Evolutionary conservation across 2,888 invertebrate species (phyloP), one percentile per base, ranked within the genome.

Genomic region (Drosophila suboccidentalis): DNA sequence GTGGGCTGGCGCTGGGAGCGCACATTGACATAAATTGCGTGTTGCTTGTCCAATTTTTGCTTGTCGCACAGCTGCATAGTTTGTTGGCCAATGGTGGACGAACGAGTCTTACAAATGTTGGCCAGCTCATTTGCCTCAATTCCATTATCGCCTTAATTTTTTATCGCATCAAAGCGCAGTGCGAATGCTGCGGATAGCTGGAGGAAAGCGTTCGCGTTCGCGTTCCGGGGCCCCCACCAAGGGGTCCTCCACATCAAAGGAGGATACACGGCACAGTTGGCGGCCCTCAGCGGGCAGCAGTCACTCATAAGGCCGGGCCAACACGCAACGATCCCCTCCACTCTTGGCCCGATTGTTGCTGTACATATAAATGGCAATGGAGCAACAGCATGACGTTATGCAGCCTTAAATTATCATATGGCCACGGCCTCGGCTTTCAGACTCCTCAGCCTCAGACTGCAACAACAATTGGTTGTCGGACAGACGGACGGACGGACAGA

Each of bases 81-180:
- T 62, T 87, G 80, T 71, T 62, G 55, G 34, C 34, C 44, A 55
- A 32, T 29, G 13, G 11, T 34, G 46, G 9, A 44, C 17, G 26
- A 39, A 38, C 54, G 54, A 54, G 36, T 26, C 74, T 78, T 82
- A 90, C 90, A 91, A 90, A 90, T 91, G 90, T 87, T 90, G 75
- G 72, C 72, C 75, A 85, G 87, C 89, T 91, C 91, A 91, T 91
- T 91, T 91, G 91, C 91, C 81, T 91, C 90, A 91, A 88, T 86
- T 90, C 92, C 92, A 92, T 92, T 92, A 92, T 91, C 92, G 91
- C 92, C 89, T 90, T 85, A 90, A 92, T 92, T 90, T 91, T 91
- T 92, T 90, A 91, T 90, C 91, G 88, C 86, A 91, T 91, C 92
- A 91, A 89, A 91, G 90, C 79, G 79, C 87, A 62, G 57, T 51